Conservation (phyloP, 2,888 invertebrate genomes). For the Atherix ibis region DNA sequence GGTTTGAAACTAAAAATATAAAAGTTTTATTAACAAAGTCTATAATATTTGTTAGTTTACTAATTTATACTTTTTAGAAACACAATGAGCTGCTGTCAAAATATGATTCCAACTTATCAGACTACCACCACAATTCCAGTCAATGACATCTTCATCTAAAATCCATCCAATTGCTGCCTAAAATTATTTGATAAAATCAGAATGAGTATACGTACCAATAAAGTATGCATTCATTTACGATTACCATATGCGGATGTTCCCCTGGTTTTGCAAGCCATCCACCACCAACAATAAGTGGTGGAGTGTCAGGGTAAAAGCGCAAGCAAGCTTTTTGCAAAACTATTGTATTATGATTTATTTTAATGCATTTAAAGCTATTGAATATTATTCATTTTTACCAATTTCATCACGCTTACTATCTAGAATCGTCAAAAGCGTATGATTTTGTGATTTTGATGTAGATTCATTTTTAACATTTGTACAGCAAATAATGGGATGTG, state of each 20-base stretch:
- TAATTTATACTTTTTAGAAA: not conserved
- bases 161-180: conserved; percentile 20
- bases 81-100: conserved; percentile 12
- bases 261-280: conserved; percentile 34
- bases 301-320: not conserved
- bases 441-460: too few species aligned
- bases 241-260: conserved; percentile 43
- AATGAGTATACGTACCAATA: not conserved
- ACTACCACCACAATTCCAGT: conserved; percentile 8
- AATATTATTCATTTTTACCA: too few species aligned
- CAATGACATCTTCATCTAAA: not conserved
- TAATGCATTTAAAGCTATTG: too few species aligned
- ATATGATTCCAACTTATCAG: conserved; percentile 8
- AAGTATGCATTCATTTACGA: too few species aligned
- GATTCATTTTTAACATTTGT: too few species aligned
- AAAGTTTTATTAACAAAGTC: conserved; percentile 2
- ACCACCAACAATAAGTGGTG: conserved; percentile 29
- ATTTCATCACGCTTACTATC: too few species aligned
- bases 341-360: not conserved
- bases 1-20: conserved; percentile 17
- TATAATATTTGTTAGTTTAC: not conserved
- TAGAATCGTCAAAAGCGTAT: too few species aligned
- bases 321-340: conserved; percentile 1
- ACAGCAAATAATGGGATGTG: too few species aligned
- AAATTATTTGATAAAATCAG: conserved; percentile 3